These are phyloP conservation scores for Chloroclystis v-ata DNA, from an alignment of 2,888 invertebrate genomes.

Conservation along the genomic window DNA sequence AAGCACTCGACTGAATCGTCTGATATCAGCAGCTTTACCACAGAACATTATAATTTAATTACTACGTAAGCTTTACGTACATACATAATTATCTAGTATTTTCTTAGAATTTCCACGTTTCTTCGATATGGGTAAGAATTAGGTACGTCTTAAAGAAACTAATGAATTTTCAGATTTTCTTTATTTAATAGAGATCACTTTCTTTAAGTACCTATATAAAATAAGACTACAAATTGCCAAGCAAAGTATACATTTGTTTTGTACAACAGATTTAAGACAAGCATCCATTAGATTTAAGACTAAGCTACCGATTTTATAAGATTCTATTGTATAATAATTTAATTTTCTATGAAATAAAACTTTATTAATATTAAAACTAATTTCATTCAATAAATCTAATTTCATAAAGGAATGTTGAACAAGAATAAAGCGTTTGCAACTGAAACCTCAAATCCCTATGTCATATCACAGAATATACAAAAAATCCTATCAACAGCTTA, in stretches of 20 bases:
- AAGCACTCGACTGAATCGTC: too few relatives aligned
- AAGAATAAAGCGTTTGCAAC: background rate
- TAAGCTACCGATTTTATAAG: background rate
- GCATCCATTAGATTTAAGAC: slow-evolving; percentile 5
- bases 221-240: slow-evolving; percentile 10
- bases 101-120: too few relatives aligned
- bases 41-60: too few relatives aligned
- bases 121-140: too few relatives aligned
- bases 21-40: too few relatives aligned
- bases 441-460: slow-evolving; percentile 3
- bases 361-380: slow-evolving; percentile 26
- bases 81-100: too few relatives aligned
- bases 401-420: slow-evolving; percentile 23
- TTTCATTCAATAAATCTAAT: slow-evolving; percentile 28
- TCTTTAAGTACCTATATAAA: slow-evolving; percentile 20
- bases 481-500: slow-evolving; percentile 11
- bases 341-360: slow-evolving; percentile 32
- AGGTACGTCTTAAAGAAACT: background rate
- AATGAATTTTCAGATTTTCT: slow-evolving; percentile 10
- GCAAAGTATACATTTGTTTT: slow-evolving; percentile 7
- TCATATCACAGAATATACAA: slow-evolving; percentile 25
- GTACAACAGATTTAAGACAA: slow-evolving; percentile 8
- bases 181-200: slow-evolving; percentile 29
- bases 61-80: too few relatives aligned
- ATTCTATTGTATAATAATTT: slow-evolving; percentile 31